Base-by-base conservation (phyloP, 2,888 invertebrate genomes). In the Temnothorax rugatulus region DNA sequence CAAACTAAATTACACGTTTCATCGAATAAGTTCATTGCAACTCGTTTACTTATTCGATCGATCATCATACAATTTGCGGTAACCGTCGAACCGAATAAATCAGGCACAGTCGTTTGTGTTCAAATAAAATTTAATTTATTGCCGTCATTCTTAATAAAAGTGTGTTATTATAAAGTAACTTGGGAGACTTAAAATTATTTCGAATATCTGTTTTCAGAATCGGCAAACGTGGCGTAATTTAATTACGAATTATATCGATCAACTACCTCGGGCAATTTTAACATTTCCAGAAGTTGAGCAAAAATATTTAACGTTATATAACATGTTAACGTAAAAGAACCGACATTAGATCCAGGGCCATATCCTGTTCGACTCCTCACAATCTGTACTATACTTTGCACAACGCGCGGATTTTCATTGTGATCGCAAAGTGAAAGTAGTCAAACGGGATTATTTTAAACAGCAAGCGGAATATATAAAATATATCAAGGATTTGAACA, bases 371-470 rank as follows among this genome's bases (percentile, higher is more conserved):
- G 21, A 68, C 34, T 68, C 44, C n/a, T 77, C 34, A 68, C 68
- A 34, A 68, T 57, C n/a, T n/a, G 29, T n/a, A 34, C 47, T 21
- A 38, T 44, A 29, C 44, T 29, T 41, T 11, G 9, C 57, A 25
- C 34, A 21, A 21, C 29, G 21, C 7, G 34, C 44, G 29, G 57
- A 29, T 77, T 68, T 68, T 77, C 68, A 77, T 77, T 77, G 57
- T 77, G 57, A 68, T 68, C 57, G 68, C 47, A 68, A 68, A 77
- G 77, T 77, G 68, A 77, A 77, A 77, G 77, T 77, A 77, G 57
- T 68, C 77, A 66, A 57, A 77, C 54, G 13, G 8, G 66, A 77
- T 77, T 76, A 64, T 76, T 64, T 75, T 52, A 54, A 77, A 66
- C 54, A n/a, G 76, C 41, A 44, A 34, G 41, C 54, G 38, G 76